Conservation (phyloP, 2,113 vertebrate species). For the Carassius auratus region DNA sequence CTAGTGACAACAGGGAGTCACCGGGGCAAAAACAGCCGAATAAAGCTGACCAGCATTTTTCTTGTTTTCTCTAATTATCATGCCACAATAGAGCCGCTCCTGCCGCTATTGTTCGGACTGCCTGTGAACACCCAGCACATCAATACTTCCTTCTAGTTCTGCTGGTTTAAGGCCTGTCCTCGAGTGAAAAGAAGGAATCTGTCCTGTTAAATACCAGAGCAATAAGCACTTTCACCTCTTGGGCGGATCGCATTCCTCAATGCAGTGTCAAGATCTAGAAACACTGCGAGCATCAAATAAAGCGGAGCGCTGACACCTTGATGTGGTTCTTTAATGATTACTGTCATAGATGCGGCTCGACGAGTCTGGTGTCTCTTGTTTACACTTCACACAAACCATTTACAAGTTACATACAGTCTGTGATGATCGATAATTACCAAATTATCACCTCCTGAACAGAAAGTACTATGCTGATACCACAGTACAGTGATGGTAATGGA, state of each 20-base stretch:
- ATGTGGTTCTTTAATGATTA: background rate
- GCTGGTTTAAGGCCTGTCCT: background rate
- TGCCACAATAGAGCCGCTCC: conserved; percentile 28
- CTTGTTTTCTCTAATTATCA: background rate
- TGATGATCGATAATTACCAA: background rate
- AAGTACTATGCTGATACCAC: background rate
- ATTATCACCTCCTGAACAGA: background rate
- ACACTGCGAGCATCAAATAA: background rate
- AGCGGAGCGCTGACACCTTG: background rate
- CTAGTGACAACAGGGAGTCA: background rate
- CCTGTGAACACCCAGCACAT: conserved; percentile 27
- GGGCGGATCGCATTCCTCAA: conserved; percentile 27
- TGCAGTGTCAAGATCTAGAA: background rate
- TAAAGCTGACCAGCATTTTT: background rate
- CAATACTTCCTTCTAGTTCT: background rate
- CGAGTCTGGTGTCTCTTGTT: conserved; percentile 5
- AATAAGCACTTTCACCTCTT: conserved; percentile 20
- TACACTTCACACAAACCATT: conserved; percentile 4
- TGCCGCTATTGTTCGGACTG: background rate
- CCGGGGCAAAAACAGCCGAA: background rate
- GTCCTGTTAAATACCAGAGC: background rate
- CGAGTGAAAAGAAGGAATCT: background rate
- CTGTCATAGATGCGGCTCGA: background rate
- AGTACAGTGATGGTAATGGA: background rate
- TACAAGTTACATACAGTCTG: background rate